Base-by-base conservation (phyloP, 2,888 invertebrate genomes). In the Candidula unifasciata region DNA sequence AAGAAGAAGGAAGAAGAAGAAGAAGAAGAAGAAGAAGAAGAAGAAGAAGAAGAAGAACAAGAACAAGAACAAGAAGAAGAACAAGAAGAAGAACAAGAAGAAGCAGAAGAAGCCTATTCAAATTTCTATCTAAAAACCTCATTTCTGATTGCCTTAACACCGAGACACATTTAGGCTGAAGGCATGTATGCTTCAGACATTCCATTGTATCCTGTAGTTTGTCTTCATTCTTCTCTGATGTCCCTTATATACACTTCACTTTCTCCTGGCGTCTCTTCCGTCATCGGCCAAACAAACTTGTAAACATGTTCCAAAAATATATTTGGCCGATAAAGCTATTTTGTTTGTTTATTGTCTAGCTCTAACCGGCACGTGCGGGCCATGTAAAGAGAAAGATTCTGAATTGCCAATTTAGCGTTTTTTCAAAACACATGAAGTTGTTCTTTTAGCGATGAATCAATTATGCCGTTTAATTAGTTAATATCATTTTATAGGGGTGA, bases 241-340 rank as follows among this genome's bases (percentile, higher is more conserved):
- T 35, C 33, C 16, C 24, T 35, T 35, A 37, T 69, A 69, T 24
- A 69, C 69, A 37, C 33, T 69, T 37, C 3, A 1, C 6, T 35
- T 37, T 37, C 69, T 37, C 69, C 35, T 24, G 69, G 24, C 16
- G 18, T 24, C 6, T 5, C 35, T 21, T 35, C 24, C 18, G 69
- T 33, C 69, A 69, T 35, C 69, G 21, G 69, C 69, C 69, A 69
- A 69, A 18, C 37, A 35, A 35, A 37, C 33, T 69, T 69, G 6
- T 69, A 69, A 69, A 16, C 69, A 35, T 21, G 18, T 69, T 33
- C 69, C 35, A 69, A 69, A 69, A 69, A 69, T 69, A 69, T 69
- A 69, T 69, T 69, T 69, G 69, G 69, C 69, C 69, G 69, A 69
- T 69, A 69, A 69, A 69, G 69, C 33, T 69, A 21, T 37, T 69